Conservation (phyloP, 2,888 invertebrate genomes). For the Tenthredo mesomela region DNA sequence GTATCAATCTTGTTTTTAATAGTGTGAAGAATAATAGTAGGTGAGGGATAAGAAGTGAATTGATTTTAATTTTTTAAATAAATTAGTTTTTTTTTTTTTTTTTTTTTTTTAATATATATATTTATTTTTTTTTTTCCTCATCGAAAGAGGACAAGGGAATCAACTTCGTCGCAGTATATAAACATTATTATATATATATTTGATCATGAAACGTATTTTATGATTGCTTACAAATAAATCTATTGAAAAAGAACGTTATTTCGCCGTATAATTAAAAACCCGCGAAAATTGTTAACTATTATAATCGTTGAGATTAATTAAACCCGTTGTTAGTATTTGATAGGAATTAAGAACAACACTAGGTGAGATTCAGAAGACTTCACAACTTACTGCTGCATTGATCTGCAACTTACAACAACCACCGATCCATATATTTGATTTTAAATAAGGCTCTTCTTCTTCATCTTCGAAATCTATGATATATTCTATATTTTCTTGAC, state of each 20-base stretch:
- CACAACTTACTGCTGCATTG: background rate
- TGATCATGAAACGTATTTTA: slow-evolving; percentile 40
- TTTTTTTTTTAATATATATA: background rate
- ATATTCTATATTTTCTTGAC: background rate
- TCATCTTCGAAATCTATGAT: background rate
- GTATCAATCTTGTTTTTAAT: background rate
- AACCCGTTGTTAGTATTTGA: background rate
- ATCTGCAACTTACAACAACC: background rate
- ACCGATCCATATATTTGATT: background rate
- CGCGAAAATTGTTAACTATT: background rate
- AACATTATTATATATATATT: slow-evolving; percentile 64
- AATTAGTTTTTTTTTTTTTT: background rate
- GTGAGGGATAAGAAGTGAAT: background rate
- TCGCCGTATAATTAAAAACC: background rate
- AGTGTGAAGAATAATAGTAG: background rate
- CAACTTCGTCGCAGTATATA: slow-evolving; percentile 47
- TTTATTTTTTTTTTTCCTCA: slow-evolving; percentile 29
- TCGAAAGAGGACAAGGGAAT: slow-evolving; percentile 38
- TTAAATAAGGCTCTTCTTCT: background rate
- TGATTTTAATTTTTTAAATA: background rate
- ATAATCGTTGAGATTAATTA: background rate
- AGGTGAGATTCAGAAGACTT: background rate
- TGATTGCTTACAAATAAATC: slow-evolving; percentile 50
- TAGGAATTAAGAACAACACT: too few species aligned
- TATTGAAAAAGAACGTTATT: slow-evolving; percentile 27